phyloP scores from a whole-genome alignment of 2,797 vertebrate genomes.

The Hippoglossus hippoglossus region DNA sequence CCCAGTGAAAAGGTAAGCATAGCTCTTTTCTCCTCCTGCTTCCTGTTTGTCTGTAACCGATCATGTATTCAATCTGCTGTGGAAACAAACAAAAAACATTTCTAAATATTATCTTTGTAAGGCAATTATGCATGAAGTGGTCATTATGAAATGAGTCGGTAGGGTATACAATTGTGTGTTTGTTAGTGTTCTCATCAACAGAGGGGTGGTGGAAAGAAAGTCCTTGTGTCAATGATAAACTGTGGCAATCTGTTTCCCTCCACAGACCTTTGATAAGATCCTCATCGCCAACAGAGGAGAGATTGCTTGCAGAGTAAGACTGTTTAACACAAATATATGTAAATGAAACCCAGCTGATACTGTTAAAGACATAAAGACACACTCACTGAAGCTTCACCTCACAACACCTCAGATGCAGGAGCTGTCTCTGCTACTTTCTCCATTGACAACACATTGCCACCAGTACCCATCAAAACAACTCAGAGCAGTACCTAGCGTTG shows the following conservation, averaged over 20 bases:
- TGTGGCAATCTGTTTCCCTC: constrained; percentile 41
- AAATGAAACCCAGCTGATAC: not conserved
- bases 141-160: too few species aligned
- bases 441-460: not conserved
- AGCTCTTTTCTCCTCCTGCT: not conserved
- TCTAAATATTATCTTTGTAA: too few species aligned
- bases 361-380: not conserved
- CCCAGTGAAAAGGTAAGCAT: constrained; percentile 77
- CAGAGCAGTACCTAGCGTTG: not conserved
- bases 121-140: too few species aligned
- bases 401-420: not conserved
- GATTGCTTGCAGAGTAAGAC: constrained; percentile 96
- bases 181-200: not conserved
- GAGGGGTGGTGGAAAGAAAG: not conserved
- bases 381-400: too few species aligned
- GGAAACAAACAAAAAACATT: not conserved
- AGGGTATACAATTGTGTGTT: too few species aligned
- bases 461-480: too few species aligned
- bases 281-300: constrained; percentile 99
- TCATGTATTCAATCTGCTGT: not conserved
- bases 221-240: constrained; percentile 31
- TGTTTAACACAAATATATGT: not conserved
- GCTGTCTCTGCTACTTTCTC: too few species aligned
- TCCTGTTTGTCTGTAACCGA: not conserved
- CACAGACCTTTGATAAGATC: constrained; percentile 96